Conservation (phyloP, 1,140 invertebrate species). For the Drosophila tropicalis region DNA sequence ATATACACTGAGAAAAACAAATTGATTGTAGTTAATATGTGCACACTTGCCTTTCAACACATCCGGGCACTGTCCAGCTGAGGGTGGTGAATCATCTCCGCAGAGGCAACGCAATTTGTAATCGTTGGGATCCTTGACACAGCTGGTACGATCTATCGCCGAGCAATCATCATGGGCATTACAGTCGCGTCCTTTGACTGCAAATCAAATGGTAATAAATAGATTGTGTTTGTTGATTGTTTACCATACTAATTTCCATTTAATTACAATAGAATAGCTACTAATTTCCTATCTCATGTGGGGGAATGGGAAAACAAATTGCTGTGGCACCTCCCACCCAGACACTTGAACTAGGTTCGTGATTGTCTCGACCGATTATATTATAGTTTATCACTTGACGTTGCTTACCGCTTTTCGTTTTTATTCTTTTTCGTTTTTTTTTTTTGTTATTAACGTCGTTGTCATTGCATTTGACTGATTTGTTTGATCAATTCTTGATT, state of each 20-base stretch:
- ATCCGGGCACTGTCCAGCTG: slow-evolving; percentile 86
- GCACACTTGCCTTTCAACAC: slow-evolving; percentile 84
- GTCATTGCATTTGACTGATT: slow-evolving; percentile 77
- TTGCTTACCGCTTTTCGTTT: slow-evolving; percentile 17
- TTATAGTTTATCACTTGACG: slow-evolving; percentile 37
- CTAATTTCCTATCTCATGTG: neutral
- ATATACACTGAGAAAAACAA: neutral
- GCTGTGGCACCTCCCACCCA: slow-evolving; percentile 10
- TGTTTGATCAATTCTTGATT: slow-evolving; percentile 79
- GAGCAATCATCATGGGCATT: slow-evolving; percentile 86
- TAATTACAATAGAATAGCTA: neutral
- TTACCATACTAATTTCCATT: slow-evolving; percentile 33
- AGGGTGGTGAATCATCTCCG: slow-evolving; percentile 86
- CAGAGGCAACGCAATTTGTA: slow-evolving; percentile 86
- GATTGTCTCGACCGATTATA: slow-evolving; percentile 38
- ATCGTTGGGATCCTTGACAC: slow-evolving; percentile 86
- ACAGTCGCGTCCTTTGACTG: slow-evolving; percentile 86
- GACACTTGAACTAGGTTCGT: slow-evolving; percentile 21
- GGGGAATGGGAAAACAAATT: neutral
- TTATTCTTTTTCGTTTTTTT: too few species aligned
- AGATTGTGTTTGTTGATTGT: neutral
- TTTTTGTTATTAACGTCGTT: slow-evolving; percentile 46
- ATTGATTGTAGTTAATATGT: neutral
- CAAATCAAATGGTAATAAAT: slow-evolving; percentile 29
- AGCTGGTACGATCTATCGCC: slow-evolving; percentile 87